These are phyloP conservation scores for Ctenosaura bakeri DNA, from an alignment of 2,797 vertebrate species.

Conservation along the genomic window DNA sequence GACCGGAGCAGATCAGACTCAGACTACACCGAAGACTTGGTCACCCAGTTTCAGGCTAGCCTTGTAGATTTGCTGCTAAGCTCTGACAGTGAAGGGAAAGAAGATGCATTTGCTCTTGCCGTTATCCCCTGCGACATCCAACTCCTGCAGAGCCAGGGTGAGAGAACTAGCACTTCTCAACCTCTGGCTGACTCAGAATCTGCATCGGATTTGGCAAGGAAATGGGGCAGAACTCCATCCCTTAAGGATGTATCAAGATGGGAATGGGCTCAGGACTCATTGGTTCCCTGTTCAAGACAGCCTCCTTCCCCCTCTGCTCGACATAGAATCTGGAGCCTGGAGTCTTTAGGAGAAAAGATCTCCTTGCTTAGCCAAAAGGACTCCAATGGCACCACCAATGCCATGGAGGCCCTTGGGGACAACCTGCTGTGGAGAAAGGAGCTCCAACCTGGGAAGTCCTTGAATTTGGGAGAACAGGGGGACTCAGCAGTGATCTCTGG, in stretches of 20 bases:
- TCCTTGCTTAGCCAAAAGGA: constrained; percentile 47
- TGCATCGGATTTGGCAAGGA: background rate
- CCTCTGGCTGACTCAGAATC: fast-evolving
- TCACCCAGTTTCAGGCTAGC: constrained; percentile 78
- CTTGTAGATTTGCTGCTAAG: constrained; percentile 74
- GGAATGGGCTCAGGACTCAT: constrained; percentile 2
- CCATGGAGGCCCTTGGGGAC: background rate
- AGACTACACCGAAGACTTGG: constrained; percentile 86
- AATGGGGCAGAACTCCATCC: fast-evolving
- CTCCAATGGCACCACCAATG: background rate
- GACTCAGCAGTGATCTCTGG: fast-evolving
- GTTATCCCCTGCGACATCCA: fast-evolving
- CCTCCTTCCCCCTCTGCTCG: background rate
- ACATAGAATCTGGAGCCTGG: constrained; percentile 51
- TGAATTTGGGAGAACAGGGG: background rate
- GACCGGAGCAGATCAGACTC: constrained; percentile 70
- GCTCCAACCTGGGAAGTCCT: no score
- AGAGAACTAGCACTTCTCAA: background rate
- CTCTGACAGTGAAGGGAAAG: constrained; percentile 19
- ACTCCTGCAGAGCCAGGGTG: background rate
- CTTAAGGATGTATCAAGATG: background rate
- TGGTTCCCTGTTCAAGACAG: background rate
- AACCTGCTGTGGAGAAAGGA: background rate
- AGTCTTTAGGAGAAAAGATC: constrained; percentile 65
- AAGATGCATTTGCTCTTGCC: fast-evolving